Base-by-base conservation (phyloP, 2,113 vertebrate species). In the Tyrannus savana region DNA sequence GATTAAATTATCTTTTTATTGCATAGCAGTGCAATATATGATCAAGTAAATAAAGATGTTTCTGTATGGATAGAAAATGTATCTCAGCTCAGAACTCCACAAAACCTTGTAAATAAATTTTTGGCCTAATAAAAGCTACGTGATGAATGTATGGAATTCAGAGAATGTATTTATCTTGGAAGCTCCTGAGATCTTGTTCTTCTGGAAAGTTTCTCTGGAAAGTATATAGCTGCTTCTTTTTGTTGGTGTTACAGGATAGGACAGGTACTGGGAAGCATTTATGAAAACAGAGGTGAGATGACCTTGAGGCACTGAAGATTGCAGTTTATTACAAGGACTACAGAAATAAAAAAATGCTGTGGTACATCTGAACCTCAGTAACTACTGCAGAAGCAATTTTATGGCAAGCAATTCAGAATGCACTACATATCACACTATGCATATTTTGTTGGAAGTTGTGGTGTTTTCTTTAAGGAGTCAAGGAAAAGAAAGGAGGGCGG, bases 111-210 rank as follows among this genome's bases (percentile, higher is more conserved):
- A 77, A 91, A 89, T 12, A 24, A n/a, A 15, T 4, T 76, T 91
- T 80, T 95, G 24, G 60, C 68, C 60, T 72, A 83, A 83, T 80
- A 91, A 93, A 93, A 94, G 17, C 68, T 95, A 21, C 0, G 0
- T 52, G 42, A 39, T 52, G 92, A 91, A 96, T 79, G 90, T 91
- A 88, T 93, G 90, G 95, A 93, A 96, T 96, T 85, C 35, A 46
- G 69, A 76, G 85, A 91, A 96, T 74, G 72, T 93, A 90, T 96
- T 97, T 97, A 64, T 83, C 82, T 93, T 96, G 96, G 94, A 90
- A 69, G 63, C 42, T 85, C 89, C 87, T 35, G 39, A 33, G 27
- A 67, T 67, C 84, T 66, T 63, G 60, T 47, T 89, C 94, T 84
- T 91, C 30, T 62, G 30, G 39, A 41, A 41, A 41, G 39, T 84